Evolutionary conservation across 2,113 vertebrate species (phyloP).

Genomic region (Noctilio leporinus): DNA sequence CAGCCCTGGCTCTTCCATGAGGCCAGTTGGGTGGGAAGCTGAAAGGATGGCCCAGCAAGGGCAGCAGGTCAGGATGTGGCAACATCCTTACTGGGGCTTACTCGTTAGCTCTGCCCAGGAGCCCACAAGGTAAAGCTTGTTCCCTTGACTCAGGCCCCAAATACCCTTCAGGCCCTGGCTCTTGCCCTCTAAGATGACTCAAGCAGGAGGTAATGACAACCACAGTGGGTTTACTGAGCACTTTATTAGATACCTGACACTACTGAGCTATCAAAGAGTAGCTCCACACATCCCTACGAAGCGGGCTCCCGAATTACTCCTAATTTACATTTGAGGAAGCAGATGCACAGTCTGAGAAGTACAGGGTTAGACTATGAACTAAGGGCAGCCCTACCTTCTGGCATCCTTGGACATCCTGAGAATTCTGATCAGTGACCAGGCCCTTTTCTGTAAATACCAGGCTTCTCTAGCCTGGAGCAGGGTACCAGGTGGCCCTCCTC

Average conservation of each 20-base stretch:
- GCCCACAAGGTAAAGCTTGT: not conserved
- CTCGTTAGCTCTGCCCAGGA: accelerated
- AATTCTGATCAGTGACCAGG: not conserved
- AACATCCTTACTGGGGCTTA: not conserved
- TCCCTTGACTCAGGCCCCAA: not conserved
- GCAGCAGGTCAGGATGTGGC: not conserved
- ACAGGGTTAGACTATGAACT: not conserved
- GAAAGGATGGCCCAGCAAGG: not conserved
- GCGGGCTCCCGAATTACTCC: not conserved
- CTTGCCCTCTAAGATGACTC: not conserved
- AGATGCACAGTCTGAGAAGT: not conserved
- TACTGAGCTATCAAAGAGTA: not conserved
- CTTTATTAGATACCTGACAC: not conserved
- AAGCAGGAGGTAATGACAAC: not conserved
- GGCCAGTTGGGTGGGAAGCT: not conserved
- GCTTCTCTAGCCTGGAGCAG: not conserved
- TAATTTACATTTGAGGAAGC: not conserved
- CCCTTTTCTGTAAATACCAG: not conserved
- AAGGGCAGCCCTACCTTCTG: not conserved
- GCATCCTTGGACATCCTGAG: not conserved
- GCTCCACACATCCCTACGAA: not conserved
- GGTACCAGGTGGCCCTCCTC: not conserved
- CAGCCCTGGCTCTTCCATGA: not conserved
- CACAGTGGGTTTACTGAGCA: not conserved
- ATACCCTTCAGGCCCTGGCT: not conserved